Base-by-base conservation (phyloP, 2,113 vertebrate genomes). In the Salvelinus sp. region DNA sequence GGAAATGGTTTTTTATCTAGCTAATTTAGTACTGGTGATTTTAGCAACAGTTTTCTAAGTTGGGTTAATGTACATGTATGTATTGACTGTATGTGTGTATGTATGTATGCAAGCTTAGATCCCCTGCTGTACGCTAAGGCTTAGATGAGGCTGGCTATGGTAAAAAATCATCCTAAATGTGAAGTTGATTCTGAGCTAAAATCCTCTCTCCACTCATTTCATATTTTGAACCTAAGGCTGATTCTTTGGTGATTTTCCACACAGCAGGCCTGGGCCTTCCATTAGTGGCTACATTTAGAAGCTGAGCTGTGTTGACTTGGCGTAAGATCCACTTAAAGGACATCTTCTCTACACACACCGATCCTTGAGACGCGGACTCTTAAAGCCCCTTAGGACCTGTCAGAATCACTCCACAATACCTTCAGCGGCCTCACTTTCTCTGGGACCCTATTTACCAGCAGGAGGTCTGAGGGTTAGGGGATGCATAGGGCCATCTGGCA, bases 161-260 rank as follows among this genome's bases (percentile, higher is more conserved):
- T 76, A 65, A 22, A 54, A 77, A 57, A 57, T 63, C 6, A 22
- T 38, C 13, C 30, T n/a, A 74, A 78, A 83, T 83, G 78, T 82
- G 76, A 86, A 83, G 80, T 83, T 83, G 80, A 91, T 90, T 89
- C 81, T 47, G 67, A 73, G 80, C 78, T 78, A 81, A 90, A 88
- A 85, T 62, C 83, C 63, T 2, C 85, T 78, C 82, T 83, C 38
- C 83, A 54, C 83, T 86, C 65, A 68, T 85, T 84, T 87, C 76
- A 89, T 82, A 91, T 89, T 91, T 89, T 84, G 79, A 81, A 89
- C 86, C 88, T 83, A 86, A 85, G 80, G 84, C 76, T 86, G 90
- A 92, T 91, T 91, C 87, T 81, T 20, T 72, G 73, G 82, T 20
- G 86, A 92, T 91, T 92, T 83, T 89, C 84, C 86, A 88, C 90